A percentile compares a stretch with the other conserved stretches of the same genome.
Conservation (phyloP, 2,888 invertebrate species). For the Agriopis aurantiaria region DNA sequence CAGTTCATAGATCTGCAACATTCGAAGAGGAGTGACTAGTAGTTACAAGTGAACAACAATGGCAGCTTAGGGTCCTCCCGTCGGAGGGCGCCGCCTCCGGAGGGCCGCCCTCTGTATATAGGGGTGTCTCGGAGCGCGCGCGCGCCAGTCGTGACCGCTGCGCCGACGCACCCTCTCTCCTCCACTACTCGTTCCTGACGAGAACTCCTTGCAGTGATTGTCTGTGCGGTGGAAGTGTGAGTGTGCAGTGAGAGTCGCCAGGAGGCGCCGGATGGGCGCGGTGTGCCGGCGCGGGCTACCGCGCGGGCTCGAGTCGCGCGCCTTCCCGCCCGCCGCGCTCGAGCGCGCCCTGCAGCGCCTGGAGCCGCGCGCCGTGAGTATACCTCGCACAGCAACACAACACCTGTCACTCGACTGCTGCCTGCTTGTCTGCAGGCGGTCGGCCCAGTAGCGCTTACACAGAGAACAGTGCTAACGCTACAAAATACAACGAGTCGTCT, state of each 20-base stretch:
- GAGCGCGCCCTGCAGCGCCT: constrained; percentile 44
- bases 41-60: not conserved
- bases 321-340: constrained; percentile 57
- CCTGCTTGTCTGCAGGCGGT: too few relatives aligned
- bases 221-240: not conserved
- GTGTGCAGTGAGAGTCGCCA: constrained; percentile 14
- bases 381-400: too few relatives aligned
- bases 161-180: constrained; percentile 27
- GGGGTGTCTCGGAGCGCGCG: constrained; percentile 3
- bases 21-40: not conserved
- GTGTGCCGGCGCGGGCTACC: constrained; percentile 64
- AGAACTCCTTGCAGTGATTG: not conserved
- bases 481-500: too few relatives aligned
- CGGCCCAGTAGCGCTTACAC: too few relatives aligned
- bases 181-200: not conserved
- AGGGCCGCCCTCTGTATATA: constrained; percentile 28
- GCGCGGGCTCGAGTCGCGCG: constrained; percentile 59
- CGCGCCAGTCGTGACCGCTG: constrained; percentile 12
- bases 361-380: constrained; percentile 2
- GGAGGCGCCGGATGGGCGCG: constrained; percentile 45
- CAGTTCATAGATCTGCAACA: constrained; percentile 1
- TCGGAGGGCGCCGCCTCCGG: constrained; percentile 8
- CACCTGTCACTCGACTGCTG: too few relatives aligned
- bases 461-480: too few relatives aligned
- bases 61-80: not conserved